Percentiles rank a stretch among this genome's conserved stretches.
phyloP scores from a whole-genome alignment of 64 coral and sea anemone species.

The Orbicella faveolata region DNA sequence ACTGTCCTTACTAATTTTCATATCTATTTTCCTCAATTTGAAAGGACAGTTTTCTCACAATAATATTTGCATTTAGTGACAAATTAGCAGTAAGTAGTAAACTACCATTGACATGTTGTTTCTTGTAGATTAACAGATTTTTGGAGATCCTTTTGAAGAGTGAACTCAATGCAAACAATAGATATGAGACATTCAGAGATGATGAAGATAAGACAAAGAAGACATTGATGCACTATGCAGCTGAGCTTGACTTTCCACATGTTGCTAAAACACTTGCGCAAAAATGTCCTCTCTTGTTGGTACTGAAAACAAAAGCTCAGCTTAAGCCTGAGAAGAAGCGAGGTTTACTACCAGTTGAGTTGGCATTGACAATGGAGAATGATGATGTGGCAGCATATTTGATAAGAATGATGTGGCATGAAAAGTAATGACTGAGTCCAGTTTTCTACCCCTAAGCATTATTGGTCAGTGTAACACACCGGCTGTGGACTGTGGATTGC shows the following conservation, averaged over 20 bases:
- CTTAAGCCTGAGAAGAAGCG: conserved; percentile 73
- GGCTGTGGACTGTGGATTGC: too few species aligned
- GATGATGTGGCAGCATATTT: conserved; percentile 78
- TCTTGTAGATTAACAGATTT: conserved; percentile 72
- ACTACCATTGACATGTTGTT: neutral
- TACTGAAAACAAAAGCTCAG: conserved; percentile 68
- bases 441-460: too few species aligned
- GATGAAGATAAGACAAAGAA: conserved; percentile 27
- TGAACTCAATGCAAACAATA: conserved; percentile 73
- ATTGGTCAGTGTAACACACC: too few species aligned
- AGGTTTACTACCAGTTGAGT: conserved; percentile 70
- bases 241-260: conserved; percentile 66
- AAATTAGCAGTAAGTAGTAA: too few species aligned
- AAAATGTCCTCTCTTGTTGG: conserved; percentile 72
- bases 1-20: too few species aligned
- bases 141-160: conserved; percentile 65
- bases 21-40: too few species aligned
- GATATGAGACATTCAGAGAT: conserved; percentile 88
- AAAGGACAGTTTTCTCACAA: too few species aligned
- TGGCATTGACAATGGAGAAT: conserved; percentile 68
- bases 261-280: conserved; percentile 62
- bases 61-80: too few species aligned
- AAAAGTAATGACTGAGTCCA: conserved; percentile 17
- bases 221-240: conserved; percentile 80
- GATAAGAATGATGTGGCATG: conserved; percentile 73